These are phyloP conservation scores for Chroicocephalus ridibundus DNA, from an alignment of 2,113 vertebrate species.

Conservation along the genomic window DNA sequence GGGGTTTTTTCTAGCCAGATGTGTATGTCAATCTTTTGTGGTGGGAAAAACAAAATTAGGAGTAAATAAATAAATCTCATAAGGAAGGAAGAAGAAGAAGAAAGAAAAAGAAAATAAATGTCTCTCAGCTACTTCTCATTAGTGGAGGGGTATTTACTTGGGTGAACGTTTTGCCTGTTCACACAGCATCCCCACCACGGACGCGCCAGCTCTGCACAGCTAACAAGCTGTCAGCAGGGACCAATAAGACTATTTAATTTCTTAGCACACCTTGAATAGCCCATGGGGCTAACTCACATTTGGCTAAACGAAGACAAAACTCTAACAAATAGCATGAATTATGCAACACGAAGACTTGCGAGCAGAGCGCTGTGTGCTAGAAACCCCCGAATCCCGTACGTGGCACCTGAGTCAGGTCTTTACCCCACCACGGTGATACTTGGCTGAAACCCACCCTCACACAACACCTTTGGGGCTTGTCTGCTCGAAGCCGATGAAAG, in stretches of 20 bases:
- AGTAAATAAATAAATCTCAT: not conserved
- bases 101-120: not conserved
- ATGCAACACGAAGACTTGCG: not conserved
- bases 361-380: not conserved
- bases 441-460: not conserved
- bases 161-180: not conserved
- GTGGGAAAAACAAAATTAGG: not conserved
- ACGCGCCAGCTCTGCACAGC: not conserved
- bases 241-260: not conserved
- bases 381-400: not conserved
- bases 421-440: fast-evolving
- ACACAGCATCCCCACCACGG: not conserved
- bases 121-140: slow-evolving; percentile 15
- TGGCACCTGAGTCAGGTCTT: fast-evolving
- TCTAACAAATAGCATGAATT: not conserved
- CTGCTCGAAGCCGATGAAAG: not conserved
- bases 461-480: not conserved
- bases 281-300: not conserved
- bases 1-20: fast-evolving
- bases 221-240: not conserved
- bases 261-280: slow-evolving; percentile 3
- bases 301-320: not conserved
- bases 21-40: not conserved
- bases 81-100: not conserved
- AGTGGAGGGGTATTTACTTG: not conserved